Evolutionary conservation across 2,888 invertebrate species (phyloP), one percentile per base, ranked within the genome.

Genomic region (Phymatocera aterrima): DNA sequence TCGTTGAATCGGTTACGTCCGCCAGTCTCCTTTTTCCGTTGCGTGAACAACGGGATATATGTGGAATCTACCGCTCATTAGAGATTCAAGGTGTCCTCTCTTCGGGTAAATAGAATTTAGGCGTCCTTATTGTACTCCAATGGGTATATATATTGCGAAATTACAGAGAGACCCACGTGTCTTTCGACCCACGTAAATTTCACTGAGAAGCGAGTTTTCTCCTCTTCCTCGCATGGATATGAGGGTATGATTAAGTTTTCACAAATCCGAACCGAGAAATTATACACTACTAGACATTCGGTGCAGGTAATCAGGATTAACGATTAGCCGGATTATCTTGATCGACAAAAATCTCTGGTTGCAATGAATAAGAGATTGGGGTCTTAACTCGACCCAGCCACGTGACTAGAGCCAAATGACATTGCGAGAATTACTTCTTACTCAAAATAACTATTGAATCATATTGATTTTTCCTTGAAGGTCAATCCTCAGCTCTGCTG

Each of bases 81-180:
- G 84, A 80, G 83, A 87, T 87, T 85, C 86, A 86, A 80, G 54
- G 82, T 85, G 84, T 84, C 87, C 85, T 86, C 72, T 48, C 64
- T 8, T 21, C 37, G 34, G 34, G 10, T 15, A 10, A 37, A n/a
- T 37, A 37, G n/a, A 8, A 3, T 28, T 64, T n/a, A 18, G 34
- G 34, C 64, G 34, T 37, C 37, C 12, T 37, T 37, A 28, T 15
- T 15, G n/a, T n/a, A n/a, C n/a, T n/a, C n/a, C n/a, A n/a, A n/a
- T n/a, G n/a, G n/a, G n/a, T n/a, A n/a, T n/a, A 8, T 8, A 40
- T 40, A 8, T 40, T 40, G 1, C 51, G 51, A 8, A n/a, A 3
- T 51, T 51, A 12, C n/a, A 51, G 8, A 15, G 51, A 51, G 37
- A 37, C 61, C 48, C 24, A 18, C 72, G 31, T 72, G 72, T 72